phyloP scores from a whole-genome alignment of 2,888 invertebrate species.

The Chymomyza caudatula region DNA sequence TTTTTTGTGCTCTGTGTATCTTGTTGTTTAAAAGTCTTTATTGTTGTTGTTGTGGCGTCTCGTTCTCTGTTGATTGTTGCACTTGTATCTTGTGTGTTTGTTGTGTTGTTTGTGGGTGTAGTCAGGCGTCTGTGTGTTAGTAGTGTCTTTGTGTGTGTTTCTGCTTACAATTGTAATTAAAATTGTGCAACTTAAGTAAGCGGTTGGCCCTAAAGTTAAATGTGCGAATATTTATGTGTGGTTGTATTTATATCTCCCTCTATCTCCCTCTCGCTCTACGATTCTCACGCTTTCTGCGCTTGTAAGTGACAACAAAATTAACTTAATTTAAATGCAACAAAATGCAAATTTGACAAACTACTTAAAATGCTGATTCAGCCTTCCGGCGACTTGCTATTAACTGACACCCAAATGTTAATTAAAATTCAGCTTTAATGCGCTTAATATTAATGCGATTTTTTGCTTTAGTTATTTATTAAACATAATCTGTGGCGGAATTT shows the following conservation, averaged over 20 bases:
- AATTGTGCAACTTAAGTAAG: conserved; percentile 42
- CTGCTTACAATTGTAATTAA: conserved; percentile 48
- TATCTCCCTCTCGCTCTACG: not conserved
- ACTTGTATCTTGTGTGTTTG: not conserved
- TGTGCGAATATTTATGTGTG: conserved; percentile 34
- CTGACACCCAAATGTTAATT: not conserved
- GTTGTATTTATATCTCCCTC: not conserved
- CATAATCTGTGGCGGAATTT: not conserved
- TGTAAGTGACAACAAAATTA: conserved; percentile 57
- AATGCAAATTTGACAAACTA: conserved; percentile 10
- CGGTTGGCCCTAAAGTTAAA: conserved; percentile 37
- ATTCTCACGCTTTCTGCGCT: conserved; percentile 19
- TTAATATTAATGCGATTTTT: not conserved
- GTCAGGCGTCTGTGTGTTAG: not conserved
- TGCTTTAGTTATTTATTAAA: not conserved
- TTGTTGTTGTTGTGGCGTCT: conserved; percentile 32
- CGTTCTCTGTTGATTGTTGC: not conserved
- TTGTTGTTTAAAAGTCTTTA: not conserved
- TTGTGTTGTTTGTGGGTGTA: not conserved
- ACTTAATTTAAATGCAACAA: conserved; percentile 58
- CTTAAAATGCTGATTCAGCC: not conserved
- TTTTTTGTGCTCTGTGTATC: conserved; percentile 12
- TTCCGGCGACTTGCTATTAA: not conserved
- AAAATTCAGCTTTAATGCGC: not conserved
- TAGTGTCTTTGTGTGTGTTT: not conserved